Evolutionary conservation across 1,140 invertebrate species (phyloP).

Genomic region (Conopomorpha cramerella): DNA sequence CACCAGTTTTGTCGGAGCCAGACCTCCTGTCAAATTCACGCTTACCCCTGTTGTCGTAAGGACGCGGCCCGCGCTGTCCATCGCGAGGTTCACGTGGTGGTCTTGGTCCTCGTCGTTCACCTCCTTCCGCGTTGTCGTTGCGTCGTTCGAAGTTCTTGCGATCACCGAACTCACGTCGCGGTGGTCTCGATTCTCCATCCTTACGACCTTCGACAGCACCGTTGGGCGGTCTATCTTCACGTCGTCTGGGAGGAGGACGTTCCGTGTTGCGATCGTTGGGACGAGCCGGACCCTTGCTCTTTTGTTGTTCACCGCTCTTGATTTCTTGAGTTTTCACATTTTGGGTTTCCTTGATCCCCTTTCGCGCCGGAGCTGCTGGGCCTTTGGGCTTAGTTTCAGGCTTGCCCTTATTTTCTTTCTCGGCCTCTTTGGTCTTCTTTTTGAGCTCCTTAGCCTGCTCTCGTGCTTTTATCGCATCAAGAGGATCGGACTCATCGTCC

Average conservation of each 20-base stretch:
- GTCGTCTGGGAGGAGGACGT: slow-evolving; percentile 38
- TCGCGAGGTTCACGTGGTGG: slow-evolving; percentile 44
- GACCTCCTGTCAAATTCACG: slow-evolving; percentile 94
- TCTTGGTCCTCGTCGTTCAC: slow-evolving; percentile 48
- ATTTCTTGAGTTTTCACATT: slow-evolving; percentile 68
- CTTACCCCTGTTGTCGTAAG: slow-evolving; percentile 77
- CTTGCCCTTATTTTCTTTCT: slow-evolving; percentile 85
- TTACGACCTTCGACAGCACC: slow-evolving; percentile 45
- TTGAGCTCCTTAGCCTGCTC: slow-evolving; percentile 80
- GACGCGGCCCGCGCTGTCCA: slow-evolving; percentile 50
- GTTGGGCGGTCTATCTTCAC: slow-evolving; percentile 45
- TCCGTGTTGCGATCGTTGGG: slow-evolving; percentile 39
- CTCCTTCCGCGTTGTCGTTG: slow-evolving; percentile 55
- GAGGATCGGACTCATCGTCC: slow-evolving; percentile 84
- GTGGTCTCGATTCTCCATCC: slow-evolving; percentile 37
- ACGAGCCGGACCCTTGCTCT: slow-evolving; percentile 39
- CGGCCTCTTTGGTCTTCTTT: slow-evolving; percentile 81
- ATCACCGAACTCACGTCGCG: slow-evolving; percentile 39
- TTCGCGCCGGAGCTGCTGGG: slow-evolving; percentile 55
- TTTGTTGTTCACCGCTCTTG: slow-evolving; percentile 70
- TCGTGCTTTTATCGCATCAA: slow-evolving; percentile 82
- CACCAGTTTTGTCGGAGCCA: slow-evolving; percentile 92
- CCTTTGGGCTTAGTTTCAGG: slow-evolving; percentile 62
- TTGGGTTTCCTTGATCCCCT: slow-evolving; percentile 72
- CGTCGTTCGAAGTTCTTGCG: slow-evolving; percentile 59